Evolutionary conservation across 2,888 invertebrate species (phyloP).

Genomic region (Lasioglossum marginatum): DNA sequence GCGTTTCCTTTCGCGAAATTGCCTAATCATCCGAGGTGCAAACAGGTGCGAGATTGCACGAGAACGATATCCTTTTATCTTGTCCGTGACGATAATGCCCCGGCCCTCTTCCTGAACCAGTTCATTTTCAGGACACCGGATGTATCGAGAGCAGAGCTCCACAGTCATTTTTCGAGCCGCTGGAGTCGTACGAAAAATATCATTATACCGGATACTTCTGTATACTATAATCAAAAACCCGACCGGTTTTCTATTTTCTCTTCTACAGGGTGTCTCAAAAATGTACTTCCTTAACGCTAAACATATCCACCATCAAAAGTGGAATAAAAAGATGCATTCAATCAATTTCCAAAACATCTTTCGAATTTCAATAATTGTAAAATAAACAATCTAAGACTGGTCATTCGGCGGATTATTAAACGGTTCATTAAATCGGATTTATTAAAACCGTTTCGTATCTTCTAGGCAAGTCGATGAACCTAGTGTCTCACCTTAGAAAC

Average conservation of each 20-base stretch:
- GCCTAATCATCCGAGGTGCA: constrained; percentile 54
- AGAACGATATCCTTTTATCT: constrained; percentile 62
- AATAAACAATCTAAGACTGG: too few relatives aligned
- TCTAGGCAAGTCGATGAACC: background rate
- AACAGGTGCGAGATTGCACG: constrained; percentile 71
- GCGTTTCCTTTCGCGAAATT: constrained; percentile 52
- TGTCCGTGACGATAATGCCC: constrained; percentile 63
- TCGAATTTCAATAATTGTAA: too few relatives aligned
- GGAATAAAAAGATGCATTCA: too few relatives aligned
- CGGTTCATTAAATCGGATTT: background rate
- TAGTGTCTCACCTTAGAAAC: background rate
- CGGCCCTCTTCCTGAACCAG: constrained; percentile 65
- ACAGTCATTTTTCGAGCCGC: background rate
- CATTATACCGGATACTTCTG: background rate
- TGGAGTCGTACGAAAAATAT: background rate
- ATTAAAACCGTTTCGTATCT: background rate
- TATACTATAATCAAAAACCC: background rate
- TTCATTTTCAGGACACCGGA: constrained; percentile 59
- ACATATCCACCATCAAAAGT: too few relatives aligned
- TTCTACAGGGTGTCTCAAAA: too few relatives aligned
- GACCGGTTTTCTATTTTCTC: too few relatives aligned
- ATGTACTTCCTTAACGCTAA: too few relatives aligned
- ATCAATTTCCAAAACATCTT: too few relatives aligned
- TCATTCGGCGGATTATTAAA: too few relatives aligned
- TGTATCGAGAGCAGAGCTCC: constrained; percentile 4